phyloP scores from a whole-genome alignment of 2,113 vertebrate species.

The Phylloscopus trochiloides region DNA sequence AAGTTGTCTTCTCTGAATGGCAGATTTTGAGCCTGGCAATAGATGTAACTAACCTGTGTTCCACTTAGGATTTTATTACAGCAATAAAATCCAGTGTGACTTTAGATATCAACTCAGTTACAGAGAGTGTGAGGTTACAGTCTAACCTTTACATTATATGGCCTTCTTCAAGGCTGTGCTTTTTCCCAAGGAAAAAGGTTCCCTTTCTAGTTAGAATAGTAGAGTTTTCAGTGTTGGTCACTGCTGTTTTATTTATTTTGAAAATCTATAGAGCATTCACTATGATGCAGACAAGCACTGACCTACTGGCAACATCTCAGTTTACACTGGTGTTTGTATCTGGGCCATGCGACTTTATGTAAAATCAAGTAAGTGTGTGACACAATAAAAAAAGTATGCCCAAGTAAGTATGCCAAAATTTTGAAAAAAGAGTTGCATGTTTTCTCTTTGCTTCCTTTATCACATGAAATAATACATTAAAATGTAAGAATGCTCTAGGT shows the following conservation, averaged over 20 bases:
- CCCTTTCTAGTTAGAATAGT: neutral
- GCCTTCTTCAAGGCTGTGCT: neutral
- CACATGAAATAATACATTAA: neutral
- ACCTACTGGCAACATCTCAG: neutral
- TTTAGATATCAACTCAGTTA: neutral
- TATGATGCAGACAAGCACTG: neutral
- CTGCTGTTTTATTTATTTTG: neutral
- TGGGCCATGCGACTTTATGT: neutral
- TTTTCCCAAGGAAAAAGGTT: neutral
- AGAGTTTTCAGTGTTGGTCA: neutral
- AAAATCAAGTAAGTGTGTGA: neutral
- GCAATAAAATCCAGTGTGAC: neutral
- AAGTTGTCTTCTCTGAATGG: neutral
- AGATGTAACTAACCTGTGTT: neutral
- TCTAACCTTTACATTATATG: neutral
- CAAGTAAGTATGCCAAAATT: neutral
- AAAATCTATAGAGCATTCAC: neutral
- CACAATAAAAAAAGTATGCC: neutral
- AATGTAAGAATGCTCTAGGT: neutral
- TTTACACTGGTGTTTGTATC: neutral
- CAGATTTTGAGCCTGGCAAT: neutral
- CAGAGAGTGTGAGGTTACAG: neutral
- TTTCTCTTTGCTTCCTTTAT: neutral
- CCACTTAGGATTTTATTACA: neutral
- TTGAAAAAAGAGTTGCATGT: neutral